Evolutionary conservation across 2,888 invertebrate species (phyloP), one percentile per base, ranked within the genome.

Genomic region (Aphidoletes aphidimyza): DNA sequence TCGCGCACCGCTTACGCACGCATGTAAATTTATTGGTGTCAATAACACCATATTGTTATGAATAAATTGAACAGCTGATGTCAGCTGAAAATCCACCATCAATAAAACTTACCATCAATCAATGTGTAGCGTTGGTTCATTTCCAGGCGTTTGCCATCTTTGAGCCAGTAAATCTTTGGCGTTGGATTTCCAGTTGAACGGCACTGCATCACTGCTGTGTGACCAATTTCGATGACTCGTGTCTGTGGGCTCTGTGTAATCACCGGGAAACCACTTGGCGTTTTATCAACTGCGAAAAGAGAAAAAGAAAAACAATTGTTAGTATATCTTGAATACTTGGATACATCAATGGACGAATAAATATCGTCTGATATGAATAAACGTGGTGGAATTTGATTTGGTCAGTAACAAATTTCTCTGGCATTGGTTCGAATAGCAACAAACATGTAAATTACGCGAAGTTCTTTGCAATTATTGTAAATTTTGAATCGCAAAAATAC

Each of bases 161-260:
- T 95, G 86, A 98, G 93, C 99, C 99, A 99, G 87, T 95, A 94
- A 88, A 98, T 95, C 87, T 92, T 92, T 6, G 95, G 95, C 45
- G 94, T 91, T 3, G 97, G 97, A 88, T 92, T 94, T 84, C 98
- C 98, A 78, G 92, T 93, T 49, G 97, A 98, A 86, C 95, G 93
- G 91, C 99, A 99, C 78, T 94, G 94, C 88, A 99, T 93, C 36
- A 96, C 93, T 19, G 98, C 95, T 81, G 94, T 96, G 90, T 97
- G 96, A 26, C 97, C 98, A 86, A 97, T 97, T 91, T 99, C 99
- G 84, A 98, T 98, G 84, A 98, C 98, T 91, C 97, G 96, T 85
- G 97, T 95, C 86, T 93, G 94, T 0, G 98, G 98, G 69, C 96
- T 95, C 87, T 95, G 94, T 49, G 94, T 94, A 89, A 97, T 95